Evolutionary conservation across 2,113 vertebrate species (phyloP).

Genomic region (Casuarius casuarius): DNA sequence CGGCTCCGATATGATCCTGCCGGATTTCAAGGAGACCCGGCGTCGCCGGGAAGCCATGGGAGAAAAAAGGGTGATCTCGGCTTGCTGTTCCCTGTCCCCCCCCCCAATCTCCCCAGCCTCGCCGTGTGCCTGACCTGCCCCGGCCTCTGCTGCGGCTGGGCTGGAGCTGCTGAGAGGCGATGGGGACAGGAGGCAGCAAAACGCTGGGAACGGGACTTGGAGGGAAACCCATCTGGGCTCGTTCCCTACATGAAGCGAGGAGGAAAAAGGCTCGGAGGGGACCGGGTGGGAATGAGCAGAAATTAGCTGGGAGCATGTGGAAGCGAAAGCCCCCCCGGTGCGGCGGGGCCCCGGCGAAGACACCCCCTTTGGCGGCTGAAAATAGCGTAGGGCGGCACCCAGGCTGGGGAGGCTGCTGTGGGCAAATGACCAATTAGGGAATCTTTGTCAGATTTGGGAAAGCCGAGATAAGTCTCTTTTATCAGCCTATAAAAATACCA

Average conservation of each 20-base stretch:
- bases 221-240: not conserved
- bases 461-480: conserved; percentile 76
- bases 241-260: not conserved
- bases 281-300: not conserved
- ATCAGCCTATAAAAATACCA: conserved; percentile 82
- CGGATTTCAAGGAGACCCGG: accelerated
- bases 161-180: not conserved
- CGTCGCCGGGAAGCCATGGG: not conserved
- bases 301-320: accelerated
- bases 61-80: accelerated
- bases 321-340: not conserved
- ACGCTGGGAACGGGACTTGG: not conserved
- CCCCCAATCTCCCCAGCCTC: not conserved
- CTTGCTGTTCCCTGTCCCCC: not conserved
- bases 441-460: conserved; percentile 63
- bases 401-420: not conserved
- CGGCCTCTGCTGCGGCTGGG: not conserved
- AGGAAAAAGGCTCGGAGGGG: too few species aligned
- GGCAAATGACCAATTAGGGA: conserved; percentile 72
- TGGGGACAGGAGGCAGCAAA: conserved; percentile 2
- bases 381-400: not conserved
- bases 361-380: not conserved
- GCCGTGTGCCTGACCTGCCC: not conserved
- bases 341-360: not conserved
- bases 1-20: not conserved